Evolutionary conservation across 1,140 invertebrate species (phyloP), one percentile per base, ranked within the genome.

Genomic region (Pristionchus pacificus): DNA sequence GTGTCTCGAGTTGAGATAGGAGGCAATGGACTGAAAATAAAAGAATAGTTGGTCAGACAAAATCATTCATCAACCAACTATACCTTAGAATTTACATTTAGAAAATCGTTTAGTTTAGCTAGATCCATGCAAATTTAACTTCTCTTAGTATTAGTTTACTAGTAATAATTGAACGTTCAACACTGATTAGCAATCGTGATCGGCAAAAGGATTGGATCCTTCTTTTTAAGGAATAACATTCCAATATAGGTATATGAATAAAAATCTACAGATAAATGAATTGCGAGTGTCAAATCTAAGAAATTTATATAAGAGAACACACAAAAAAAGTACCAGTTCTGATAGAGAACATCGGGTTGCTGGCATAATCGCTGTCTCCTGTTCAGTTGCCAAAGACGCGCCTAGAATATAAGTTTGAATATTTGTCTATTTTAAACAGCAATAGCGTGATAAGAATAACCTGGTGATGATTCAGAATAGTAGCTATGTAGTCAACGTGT

Each of bases 1-100:
- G 96, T 96, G 83, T 97, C 91, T 59, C 91, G 77, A 24, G 75
- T 83, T 13, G 73, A 74, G 13, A 49, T 32, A 6, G 80, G 80
- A 28, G 82, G 81, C 0, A 84, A 60, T n/a, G 81, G 76, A 49
- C 38, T 49, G 38, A 57, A 76, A 65, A 28, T 65, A 55, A 28
- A 78, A 74, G 65, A 79, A 80, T 24, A 74, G 71, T 15, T 55
- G 32, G 55, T 74, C 33, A 13, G 71, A 61, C 49, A 73, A 62
- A 31, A 72, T 72, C 28, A 49, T 71, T 57, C 62, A 65, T 30
- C 31, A 30, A 31, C 57, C 57, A 29, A 24, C n/a, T n/a, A n/a
- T n/a, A n/a, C n/a, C n/a, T n/a, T n/a, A 2, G 72, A 28, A n/a
- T 62, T 69, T 59, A 32, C 30, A 25, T 25, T 10, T 30, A 29